phyloP scores from a whole-genome alignment of 2,113 vertebrate genomes.

The Malurus cyaneus region DNA sequence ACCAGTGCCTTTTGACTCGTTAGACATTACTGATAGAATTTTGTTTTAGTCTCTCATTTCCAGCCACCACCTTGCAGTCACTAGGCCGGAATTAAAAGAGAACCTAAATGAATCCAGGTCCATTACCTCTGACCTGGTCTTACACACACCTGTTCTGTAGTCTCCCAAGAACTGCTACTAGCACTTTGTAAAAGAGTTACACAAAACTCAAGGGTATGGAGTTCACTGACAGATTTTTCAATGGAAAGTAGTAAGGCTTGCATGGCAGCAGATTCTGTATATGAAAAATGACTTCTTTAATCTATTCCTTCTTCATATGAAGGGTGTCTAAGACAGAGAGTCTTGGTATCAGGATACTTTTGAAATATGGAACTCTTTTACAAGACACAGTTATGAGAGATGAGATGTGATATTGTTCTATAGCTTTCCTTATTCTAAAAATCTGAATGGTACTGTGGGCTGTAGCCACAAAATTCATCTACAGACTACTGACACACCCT shows the following conservation, averaged over 20 bases:
- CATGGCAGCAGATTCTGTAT: not conserved
- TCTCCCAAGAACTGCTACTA: not conserved
- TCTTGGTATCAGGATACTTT: not conserved
- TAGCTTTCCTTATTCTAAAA: not conserved
- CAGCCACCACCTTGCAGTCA: no score
- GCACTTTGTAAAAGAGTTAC: not conserved
- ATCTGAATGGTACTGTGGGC: not conserved
- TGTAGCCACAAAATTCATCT: not conserved
- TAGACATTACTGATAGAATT: accelerated
- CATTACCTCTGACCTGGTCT: not conserved
- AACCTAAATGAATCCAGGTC: not conserved
- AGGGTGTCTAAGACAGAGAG: not conserved
- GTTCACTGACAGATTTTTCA: not conserved
- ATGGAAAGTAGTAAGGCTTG: not conserved
- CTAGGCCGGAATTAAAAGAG: no score
- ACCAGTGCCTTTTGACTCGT: no score
- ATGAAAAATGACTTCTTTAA: not conserved
- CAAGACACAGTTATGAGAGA: not conserved
- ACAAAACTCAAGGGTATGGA: not conserved
- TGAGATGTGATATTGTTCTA: not conserved
- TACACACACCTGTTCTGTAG: not conserved
- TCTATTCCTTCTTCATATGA: not conserved
- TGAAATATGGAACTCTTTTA: not conserved
- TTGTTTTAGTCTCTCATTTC: not conserved
- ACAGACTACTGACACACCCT: not conserved